These are phyloP conservation scores for Anabas testudineus DNA, from an alignment of 2,797 vertebrate genomes.

Conservation along the genomic window DNA sequence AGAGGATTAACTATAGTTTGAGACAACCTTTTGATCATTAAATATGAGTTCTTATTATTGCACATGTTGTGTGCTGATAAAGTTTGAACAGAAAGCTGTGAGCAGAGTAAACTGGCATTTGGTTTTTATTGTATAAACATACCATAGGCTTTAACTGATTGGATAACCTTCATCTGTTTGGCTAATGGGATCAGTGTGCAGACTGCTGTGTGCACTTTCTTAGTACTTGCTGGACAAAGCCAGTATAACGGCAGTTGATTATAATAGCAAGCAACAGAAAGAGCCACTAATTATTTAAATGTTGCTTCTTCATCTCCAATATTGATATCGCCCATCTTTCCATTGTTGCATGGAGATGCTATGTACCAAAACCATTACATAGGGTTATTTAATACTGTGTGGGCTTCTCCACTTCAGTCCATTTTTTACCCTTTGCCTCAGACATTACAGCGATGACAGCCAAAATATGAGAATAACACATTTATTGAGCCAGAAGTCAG, in stretches of 20 bases:
- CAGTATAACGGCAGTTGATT: slow-evolving; percentile 39
- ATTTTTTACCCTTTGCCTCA: not conserved
- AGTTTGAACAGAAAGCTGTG: slow-evolving; percentile 56
- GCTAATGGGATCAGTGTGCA: slow-evolving; percentile 18
- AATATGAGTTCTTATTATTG: slow-evolving; percentile 32
- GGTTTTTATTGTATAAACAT: slow-evolving; percentile 72
- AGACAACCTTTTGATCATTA: slow-evolving; percentile 33
- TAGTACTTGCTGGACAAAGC: slow-evolving; percentile 46
- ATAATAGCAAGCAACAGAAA: slow-evolving; percentile 38
- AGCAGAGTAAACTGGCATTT: slow-evolving; percentile 33
- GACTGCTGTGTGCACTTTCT: slow-evolving; percentile 40
- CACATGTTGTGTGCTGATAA: slow-evolving; percentile 45
- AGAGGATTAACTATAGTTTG: slow-evolving; percentile 57
- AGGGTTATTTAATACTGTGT: slow-evolving; percentile 21
- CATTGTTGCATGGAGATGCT: slow-evolving; percentile 13
- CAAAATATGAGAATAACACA: slow-evolving; percentile 26
- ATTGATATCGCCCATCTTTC: slow-evolving; percentile 3
- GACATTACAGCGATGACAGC: slow-evolving; percentile 15
- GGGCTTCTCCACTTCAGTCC: slow-evolving; percentile 5
- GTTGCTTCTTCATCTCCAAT: not conserved
- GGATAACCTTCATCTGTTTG: slow-evolving; percentile 71
- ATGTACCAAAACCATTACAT: not conserved
- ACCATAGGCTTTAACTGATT: slow-evolving; percentile 43
- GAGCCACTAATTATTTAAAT: slow-evolving; percentile 36
- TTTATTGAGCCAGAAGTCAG: slow-evolving; percentile 24